Conservation (phyloP, 2,113 vertebrate species). For the Saguinus midas region DNA sequence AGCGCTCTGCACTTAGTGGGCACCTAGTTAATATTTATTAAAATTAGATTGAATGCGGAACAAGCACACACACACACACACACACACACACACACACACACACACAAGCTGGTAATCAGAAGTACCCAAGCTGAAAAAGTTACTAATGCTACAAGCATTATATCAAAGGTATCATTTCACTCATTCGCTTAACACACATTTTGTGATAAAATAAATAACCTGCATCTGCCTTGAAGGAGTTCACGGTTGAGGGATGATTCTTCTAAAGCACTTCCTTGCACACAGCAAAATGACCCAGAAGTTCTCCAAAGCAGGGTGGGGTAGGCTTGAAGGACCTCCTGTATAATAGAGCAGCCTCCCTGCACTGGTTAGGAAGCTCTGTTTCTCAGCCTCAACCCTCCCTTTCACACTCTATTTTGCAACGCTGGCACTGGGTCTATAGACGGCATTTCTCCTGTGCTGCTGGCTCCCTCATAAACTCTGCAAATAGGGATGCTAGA, state of each 20-base stretch:
- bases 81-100: background rate
- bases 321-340: background rate
- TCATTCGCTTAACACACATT: background rate
- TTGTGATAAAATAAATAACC: background rate
- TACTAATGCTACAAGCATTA: background rate
- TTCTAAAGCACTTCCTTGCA: background rate
- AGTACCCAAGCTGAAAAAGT: background rate
- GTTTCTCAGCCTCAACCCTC: background rate
- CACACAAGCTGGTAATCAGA: background rate
- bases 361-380: background rate
- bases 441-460: rapidly evolving
- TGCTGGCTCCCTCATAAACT: background rate
- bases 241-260: background rate
- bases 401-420: background rate
- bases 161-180: background rate
- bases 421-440: rapidly evolving
- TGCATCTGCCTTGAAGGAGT: background rate
- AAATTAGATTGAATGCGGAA: background rate
- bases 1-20: slow-evolving; percentile 23
- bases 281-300: background rate
- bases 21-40: slow-evolving; percentile 50
- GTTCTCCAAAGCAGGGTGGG: background rate
- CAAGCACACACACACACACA: background rate
- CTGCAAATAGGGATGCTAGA: background rate
- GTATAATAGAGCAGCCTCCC: rapidly evolving